Percentiles rank a stretch among this genome's conserved stretches.
Evolutionary conservation across 2,888 invertebrate genomes (phyloP).

Genomic region (Tachystola acroxantha): DNA sequence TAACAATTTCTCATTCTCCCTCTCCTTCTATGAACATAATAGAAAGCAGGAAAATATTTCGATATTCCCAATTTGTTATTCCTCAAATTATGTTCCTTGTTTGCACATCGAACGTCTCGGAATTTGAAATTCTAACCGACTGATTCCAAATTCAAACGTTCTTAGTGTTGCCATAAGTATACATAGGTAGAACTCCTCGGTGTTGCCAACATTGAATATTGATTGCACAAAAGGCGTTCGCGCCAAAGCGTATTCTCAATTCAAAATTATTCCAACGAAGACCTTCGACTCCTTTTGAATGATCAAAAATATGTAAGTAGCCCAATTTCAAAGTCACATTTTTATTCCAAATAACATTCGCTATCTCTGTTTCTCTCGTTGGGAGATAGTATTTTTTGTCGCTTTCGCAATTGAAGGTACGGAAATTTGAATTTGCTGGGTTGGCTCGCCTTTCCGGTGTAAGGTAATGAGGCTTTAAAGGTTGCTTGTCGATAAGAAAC

Average conservation of each 20-base stretch:
- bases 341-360: slow-evolving; percentile 50
- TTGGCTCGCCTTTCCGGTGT: slow-evolving; percentile 74
- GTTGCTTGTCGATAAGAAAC: slow-evolving; percentile 62
- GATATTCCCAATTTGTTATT: slow-evolving; percentile 1
- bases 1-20: too few relatives aligned
- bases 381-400: slow-evolving; percentile 22
- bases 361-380: slow-evolving; percentile 27
- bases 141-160: slow-evolving; percentile 61
- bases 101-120: slow-evolving; percentile 37
- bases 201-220: slow-evolving; percentile 74
- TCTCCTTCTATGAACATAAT: too few relatives aligned
- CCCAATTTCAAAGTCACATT: slow-evolving; percentile 68
- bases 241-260: slow-evolving; percentile 77
- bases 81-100: slow-evolving; percentile 11
- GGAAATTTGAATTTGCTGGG: slow-evolving; percentile 74
- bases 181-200: slow-evolving; percentile 29
- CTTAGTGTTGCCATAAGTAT: too few relatives aligned
- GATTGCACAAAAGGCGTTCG: slow-evolving; percentile 77
- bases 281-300: slow-evolving; percentile 70
- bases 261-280: slow-evolving; percentile 68
- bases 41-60: too few relatives aligned
- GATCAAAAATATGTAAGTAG: slow-evolving; percentile 76
- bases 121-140: slow-evolving; percentile 57
- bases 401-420: slow-evolving; percentile 49
- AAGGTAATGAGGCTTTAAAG: slow-evolving; percentile 69